Percentiles rank a stretch among this genome's conserved stretches.
Evolutionary conservation across 2,113 vertebrate genomes (phyloP).

Genomic region (Megatriorchis doriae): DNA sequence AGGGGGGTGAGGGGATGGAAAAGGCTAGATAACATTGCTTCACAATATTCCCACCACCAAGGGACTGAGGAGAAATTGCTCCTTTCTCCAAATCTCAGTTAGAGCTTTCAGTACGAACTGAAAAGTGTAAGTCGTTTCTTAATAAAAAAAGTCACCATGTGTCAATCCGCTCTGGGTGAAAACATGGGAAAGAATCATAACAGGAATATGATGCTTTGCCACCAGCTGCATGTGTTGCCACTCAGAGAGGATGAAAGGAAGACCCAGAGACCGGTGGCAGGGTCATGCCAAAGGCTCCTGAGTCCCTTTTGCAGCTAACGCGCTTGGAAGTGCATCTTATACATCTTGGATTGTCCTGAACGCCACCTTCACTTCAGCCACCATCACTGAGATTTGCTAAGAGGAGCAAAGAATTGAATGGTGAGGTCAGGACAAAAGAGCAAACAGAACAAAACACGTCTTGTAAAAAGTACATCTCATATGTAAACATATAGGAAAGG

Average conservation of each 20-base stretch:
- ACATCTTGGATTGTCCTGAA: not conserved
- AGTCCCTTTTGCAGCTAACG: not conserved
- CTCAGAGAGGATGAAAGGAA: not conserved
- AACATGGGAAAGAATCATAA: not conserved
- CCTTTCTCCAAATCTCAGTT: not conserved
- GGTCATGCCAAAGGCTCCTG: not conserved
- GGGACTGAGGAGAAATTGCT: not conserved
- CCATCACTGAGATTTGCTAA: not conserved
- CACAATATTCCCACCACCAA: not conserved
- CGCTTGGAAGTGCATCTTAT: conserved; percentile 9
- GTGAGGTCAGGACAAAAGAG: conserved; percentile 30
- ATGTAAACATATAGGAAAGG: conserved; percentile 46
- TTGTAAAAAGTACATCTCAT: not conserved
- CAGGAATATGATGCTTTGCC: not conserved
- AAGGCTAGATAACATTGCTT: not conserved
- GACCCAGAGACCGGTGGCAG: not conserved
- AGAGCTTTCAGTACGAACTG: not conserved
- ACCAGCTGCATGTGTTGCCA: not conserved
- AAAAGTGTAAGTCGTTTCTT: not conserved
- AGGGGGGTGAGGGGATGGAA: not conserved
- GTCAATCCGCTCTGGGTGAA: not conserved
- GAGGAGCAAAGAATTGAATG: not conserved
- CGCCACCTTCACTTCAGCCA: not conserved
- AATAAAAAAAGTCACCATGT: not conserved
- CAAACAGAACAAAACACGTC: not conserved